Evolutionary conservation across 2,113 vertebrate species (phyloP).

Genomic region (Herpetotheres cachinnans): DNA sequence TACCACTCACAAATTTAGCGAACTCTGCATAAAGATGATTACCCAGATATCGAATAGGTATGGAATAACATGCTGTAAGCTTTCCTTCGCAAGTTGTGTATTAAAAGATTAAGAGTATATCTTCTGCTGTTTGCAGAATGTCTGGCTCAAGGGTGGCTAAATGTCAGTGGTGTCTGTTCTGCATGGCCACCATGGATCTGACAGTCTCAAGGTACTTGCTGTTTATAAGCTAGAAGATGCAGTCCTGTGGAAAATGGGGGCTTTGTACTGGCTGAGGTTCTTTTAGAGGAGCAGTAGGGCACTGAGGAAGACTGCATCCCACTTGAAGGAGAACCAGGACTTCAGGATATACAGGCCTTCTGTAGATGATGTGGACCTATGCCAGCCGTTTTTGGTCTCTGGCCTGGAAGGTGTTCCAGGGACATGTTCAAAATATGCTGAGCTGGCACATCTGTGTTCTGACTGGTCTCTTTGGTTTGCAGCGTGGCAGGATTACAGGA

Average conservation of each 20-base stretch:
- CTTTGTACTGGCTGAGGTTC: background rate
- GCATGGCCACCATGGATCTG: rapidly evolving
- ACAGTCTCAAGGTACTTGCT: rapidly evolving
- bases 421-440: background rate
- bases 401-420: background rate
- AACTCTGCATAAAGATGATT: background rate
- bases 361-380: background rate
- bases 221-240: background rate
- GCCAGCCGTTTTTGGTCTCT: background rate
- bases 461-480: background rate
- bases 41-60: background rate
- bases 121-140: background rate
- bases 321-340: background rate
- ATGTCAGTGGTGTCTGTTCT: background rate
- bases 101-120: background rate
- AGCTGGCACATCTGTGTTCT: background rate
- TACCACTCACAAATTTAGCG: background rate
- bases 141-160: background rate
- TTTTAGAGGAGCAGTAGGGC: background rate
- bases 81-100: background rate
- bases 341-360: background rate
- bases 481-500: background rate
- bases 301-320: background rate
- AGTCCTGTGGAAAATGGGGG: background rate
- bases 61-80: background rate